phyloP scores from a whole-genome alignment of 2,888 invertebrate species.

The Drosophila longiperda region DNA sequence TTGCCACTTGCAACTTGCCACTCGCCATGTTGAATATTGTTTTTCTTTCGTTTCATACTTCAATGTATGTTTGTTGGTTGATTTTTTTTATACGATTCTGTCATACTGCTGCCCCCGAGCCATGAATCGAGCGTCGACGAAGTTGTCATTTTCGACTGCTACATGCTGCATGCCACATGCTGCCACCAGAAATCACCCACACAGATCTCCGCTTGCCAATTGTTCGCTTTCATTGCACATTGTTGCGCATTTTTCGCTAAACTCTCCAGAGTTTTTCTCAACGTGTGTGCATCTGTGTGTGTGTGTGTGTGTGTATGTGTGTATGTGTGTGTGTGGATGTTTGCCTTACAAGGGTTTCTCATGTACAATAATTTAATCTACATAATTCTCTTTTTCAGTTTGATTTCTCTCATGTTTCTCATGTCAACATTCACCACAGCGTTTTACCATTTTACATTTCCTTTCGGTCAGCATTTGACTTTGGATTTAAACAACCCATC shows the following conservation, averaged over 20 bases:
- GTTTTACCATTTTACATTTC: constrained; percentile 49
- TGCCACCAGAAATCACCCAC: constrained; percentile 41
- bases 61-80: constrained; percentile 21
- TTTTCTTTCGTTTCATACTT: constrained; percentile 26
- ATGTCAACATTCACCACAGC: constrained; percentile 76
- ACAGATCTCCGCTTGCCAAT: constrained; percentile 66
- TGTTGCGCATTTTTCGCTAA: constrained; percentile 73
- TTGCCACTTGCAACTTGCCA: constrained; percentile 27
- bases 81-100: constrained; percentile 21
- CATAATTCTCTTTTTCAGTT: constrained; percentile 76
- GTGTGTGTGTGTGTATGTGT: neutral
- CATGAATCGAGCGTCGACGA: constrained; percentile 72
- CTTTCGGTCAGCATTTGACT: constrained; percentile 42
- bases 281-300: neutral
- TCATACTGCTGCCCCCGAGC: constrained; percentile 38
- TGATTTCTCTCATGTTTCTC: constrained; percentile 76
- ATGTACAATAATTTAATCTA: constrained; percentile 81
- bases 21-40: constrained; percentile 39
- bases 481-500: constrained; percentile 12
- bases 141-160: constrained; percentile 79
- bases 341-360: constrained; percentile 69
- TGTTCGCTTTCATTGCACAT: constrained; percentile 79
- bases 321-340: constrained; percentile 15
- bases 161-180: constrained; percentile 55
- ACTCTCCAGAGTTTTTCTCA: constrained; percentile 49